A percentile compares a stretch with the other conserved stretches of the same genome.
phyloP scores from a whole-genome alignment of 2,113 vertebrate species.

The Phrynosoma platyrhinos region DNA sequence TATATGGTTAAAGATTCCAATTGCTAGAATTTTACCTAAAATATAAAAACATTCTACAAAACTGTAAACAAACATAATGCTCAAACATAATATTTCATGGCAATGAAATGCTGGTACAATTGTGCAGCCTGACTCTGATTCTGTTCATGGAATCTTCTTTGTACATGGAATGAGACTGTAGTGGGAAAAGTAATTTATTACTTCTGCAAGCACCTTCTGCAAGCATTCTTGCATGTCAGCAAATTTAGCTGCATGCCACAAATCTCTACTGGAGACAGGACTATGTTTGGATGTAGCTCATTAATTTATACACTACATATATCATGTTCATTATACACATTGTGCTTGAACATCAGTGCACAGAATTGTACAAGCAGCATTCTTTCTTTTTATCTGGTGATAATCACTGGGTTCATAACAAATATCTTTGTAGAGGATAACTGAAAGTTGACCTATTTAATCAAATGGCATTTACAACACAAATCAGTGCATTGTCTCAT shows the following conservation, averaged over 20 bases:
- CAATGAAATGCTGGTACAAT: slow-evolving; percentile 50
- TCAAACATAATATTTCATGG: slow-evolving; percentile 54
- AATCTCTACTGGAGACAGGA: not conserved
- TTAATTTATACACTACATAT: too few relatives aligned
- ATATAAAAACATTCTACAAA: slow-evolving; percentile 20
- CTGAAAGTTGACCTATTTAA: slow-evolving; percentile 35
- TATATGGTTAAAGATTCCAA: slow-evolving; percentile 44
- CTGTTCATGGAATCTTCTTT: not conserved
- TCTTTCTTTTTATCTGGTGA: not conserved
- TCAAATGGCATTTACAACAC: slow-evolving; percentile 31
- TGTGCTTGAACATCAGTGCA: not conserved
- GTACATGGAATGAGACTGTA: not conserved
- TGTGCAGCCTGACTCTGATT: not conserved
- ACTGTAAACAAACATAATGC: slow-evolving; percentile 34
- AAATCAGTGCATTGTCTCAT: slow-evolving; percentile 15
- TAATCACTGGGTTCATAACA: not conserved
- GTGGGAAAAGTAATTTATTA: not conserved
- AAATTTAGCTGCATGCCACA: not conserved
- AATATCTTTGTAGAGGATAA: not conserved
- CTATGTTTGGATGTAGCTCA: not conserved
- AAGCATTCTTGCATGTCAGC: not conserved
- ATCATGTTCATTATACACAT: not conserved
- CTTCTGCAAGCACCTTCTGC: not conserved
- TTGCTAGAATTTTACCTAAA: slow-evolving; percentile 51
- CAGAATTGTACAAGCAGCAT: not conserved